Evolutionary conservation across 2,888 invertebrate genomes (phyloP), one percentile per base, ranked within the genome.

Genomic region (Athripsodes cinereus): DNA sequence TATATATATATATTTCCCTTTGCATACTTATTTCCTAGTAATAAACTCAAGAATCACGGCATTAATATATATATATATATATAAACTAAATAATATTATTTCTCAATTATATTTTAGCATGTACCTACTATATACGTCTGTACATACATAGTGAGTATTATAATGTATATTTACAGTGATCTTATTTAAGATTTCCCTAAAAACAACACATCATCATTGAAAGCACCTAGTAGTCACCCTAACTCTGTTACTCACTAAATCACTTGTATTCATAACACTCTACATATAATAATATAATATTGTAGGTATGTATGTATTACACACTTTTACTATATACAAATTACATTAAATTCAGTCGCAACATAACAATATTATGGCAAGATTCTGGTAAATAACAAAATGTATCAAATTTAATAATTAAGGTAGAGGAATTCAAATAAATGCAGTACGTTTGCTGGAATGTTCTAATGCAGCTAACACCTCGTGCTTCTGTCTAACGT

Each of bases 401-500:
- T 21, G 6, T 34, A 31, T 35, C n/a, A 48, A 51, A 11, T 34
- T 47, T 31, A 11, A 18, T n/a, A 22, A 10, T 22, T 19, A 18
- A 16, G 22, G 19, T 26, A 40, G 13, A 35, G 55, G 20, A 18
- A 22, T 50, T 77, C 70, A 83, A 68, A 83, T 82, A 67, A 76
- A 85, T 62, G 86, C 84, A 53, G 87, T 86, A 67, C 90, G 90
- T 66, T 90, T 87, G 68, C 90, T 90, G 67, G 91, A 91, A 74
- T 92, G 92, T 69, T 92, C 91, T 31, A 93, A 79, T 16, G 93
- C 93, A 22, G 93, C 93, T 49, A 93, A 75, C 2, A 92, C 87
- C 68, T 93, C 93, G 68, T 92, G 92, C 71, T 93, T 94, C 70
- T 92, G 88, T 53, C 96, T 79, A 2, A 98, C 96, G 73, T 93